Evolutionary conservation across 2,888 invertebrate species (phyloP).

Genomic region (Rhagonycha lutea): DNA sequence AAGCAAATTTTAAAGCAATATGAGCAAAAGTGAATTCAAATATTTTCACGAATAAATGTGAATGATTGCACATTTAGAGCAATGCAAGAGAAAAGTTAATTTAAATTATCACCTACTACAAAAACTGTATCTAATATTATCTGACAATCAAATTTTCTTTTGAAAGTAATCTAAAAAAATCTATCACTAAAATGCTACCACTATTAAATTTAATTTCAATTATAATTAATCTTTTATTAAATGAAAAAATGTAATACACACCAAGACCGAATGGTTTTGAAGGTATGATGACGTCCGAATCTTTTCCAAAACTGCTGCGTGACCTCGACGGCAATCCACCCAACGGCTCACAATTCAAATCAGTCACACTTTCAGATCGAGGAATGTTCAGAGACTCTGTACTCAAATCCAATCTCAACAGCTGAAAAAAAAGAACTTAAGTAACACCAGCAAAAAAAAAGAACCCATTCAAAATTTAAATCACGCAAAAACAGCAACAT

Average conservation of each 20-base stretch:
- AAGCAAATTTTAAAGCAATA: constrained; percentile 7
- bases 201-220: constrained; percentile 4
- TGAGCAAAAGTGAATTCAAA: background rate
- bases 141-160: background rate
- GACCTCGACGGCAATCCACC: constrained; percentile 46
- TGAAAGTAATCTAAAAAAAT: background rate
- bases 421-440: constrained; percentile 56
- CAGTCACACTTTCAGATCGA: constrained; percentile 83
- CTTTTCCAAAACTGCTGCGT: constrained; percentile 51
- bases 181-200: background rate
- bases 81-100: background rate
- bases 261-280: constrained; percentile 84
- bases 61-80: background rate
- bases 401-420: constrained; percentile 80
- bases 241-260: constrained; percentile 56
- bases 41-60: background rate
- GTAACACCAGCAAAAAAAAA: background rate
- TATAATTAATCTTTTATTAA: constrained; percentile 8
- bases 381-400: constrained; percentile 78
- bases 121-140: background rate
- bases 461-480: background rate
- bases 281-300: constrained; percentile 60
- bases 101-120: background rate
- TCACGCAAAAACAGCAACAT: constrained; percentile 47
- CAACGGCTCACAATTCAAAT: constrained; percentile 70